Conservation (phyloP, 2,113 vertebrate species). For the Naja naja region DNA sequence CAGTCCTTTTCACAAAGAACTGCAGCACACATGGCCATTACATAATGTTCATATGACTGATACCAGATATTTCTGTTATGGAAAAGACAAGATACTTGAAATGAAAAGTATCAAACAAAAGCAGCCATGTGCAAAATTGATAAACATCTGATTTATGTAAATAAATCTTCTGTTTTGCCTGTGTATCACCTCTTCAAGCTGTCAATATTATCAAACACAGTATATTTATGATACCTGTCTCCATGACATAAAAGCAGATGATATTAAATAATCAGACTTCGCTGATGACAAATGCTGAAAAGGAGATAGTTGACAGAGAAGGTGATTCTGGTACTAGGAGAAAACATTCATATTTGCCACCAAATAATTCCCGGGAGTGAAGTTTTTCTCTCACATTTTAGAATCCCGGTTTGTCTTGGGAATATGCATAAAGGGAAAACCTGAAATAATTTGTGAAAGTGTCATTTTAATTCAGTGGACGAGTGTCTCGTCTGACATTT, state of each 20-base stretch:
- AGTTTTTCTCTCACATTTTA: not conserved
- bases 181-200: not conserved
- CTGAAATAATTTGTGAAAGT: not conserved
- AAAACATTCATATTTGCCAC: not conserved
- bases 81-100: not conserved
- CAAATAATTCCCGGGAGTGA: not conserved
- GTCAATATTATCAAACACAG: not conserved
- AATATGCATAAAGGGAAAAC: not conserved
- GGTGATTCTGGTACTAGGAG: not conserved
- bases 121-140: not conserved
- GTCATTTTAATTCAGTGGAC: not conserved
- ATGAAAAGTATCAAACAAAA: not conserved
- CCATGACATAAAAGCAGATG: not conserved
- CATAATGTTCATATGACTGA: not conserved
- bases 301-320: not conserved
- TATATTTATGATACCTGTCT: not conserved
- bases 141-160: not conserved
- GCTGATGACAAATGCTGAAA: not conserved
- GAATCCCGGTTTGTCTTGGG: not conserved
- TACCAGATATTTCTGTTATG: not conserved
- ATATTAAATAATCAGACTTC: not conserved
- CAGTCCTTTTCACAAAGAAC: not conserved
- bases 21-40: not conserved
- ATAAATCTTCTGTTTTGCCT: not conserved
- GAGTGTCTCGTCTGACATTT: not conserved